A percentile compares a stretch with the other conserved stretches of the same genome.
phyloP scores from a whole-genome alignment of 1,140 invertebrate genomes.

The Cepaea nemoralis region DNA sequence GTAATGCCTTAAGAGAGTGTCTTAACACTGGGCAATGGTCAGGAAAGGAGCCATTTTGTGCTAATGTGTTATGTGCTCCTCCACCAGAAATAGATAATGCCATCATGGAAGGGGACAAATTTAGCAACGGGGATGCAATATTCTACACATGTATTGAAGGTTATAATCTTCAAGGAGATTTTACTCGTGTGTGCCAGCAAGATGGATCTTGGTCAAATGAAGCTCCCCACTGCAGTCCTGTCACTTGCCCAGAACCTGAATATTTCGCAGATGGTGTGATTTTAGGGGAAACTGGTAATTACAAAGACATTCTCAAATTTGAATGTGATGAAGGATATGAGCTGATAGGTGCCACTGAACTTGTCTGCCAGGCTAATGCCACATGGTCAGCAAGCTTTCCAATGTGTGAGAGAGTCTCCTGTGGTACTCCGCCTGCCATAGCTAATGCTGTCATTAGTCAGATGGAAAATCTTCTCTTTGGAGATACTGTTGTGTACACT shows the following conservation, averaged over 20 bases:
- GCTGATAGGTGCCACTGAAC: constrained; percentile 60
- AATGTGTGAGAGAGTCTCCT: constrained; percentile 55
- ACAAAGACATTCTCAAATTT: constrained; percentile 74
- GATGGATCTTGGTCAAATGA: constrained; percentile 51
- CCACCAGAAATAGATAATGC: constrained; percentile 75
- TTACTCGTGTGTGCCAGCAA: constrained; percentile 47
- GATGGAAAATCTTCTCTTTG: constrained; percentile 23
- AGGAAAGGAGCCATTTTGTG: constrained; percentile 76
- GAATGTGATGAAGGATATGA: constrained; percentile 71
- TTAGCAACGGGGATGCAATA: constrained; percentile 75
- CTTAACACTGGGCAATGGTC: constrained; percentile 92
- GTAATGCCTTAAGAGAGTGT: constrained; percentile 78
- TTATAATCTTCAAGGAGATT: constrained; percentile 66
- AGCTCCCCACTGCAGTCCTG: constrained; percentile 54
- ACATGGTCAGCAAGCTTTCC: constrained; percentile 48
- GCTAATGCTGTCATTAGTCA: constrained; percentile 48
- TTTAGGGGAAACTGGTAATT: constrained; percentile 71
- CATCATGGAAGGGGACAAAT: constrained; percentile 68
- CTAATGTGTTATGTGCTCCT: constrained; percentile 70
- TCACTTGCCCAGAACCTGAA: constrained; percentile 48
- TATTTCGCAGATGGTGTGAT: constrained; percentile 47
- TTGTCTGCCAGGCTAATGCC: constrained; percentile 52
- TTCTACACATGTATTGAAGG: constrained; percentile 70
- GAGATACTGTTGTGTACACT: constrained; percentile 42
- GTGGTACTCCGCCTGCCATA: constrained; percentile 47